Evolutionary conservation across 2,113 vertebrate genomes (phyloP).

Genomic region (Aspidoscelis tigris): DNA sequence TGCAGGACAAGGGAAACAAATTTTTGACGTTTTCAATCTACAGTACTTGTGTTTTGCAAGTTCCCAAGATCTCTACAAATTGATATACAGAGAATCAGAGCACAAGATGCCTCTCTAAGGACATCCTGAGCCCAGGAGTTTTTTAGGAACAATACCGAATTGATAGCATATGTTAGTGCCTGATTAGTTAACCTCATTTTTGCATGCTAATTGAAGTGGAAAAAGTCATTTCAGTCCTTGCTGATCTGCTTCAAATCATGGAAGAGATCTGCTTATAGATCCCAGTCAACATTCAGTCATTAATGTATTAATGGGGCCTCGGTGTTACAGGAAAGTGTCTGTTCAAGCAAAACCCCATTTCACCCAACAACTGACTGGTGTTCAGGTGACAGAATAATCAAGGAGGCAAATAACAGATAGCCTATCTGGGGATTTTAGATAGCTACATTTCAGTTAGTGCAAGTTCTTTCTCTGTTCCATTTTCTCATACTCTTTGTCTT

Average conservation of each 20-base stretch:
- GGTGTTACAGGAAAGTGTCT: neutral
- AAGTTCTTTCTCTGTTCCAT: neutral
- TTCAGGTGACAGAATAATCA: constrained; percentile 17
- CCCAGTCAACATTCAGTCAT: neutral
- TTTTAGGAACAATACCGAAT: neutral
- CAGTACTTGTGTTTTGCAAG: neutral
- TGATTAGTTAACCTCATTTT: neutral
- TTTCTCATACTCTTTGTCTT: constrained; percentile 25
- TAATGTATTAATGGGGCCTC: constrained; percentile 1
- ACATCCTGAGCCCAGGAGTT: neutral
- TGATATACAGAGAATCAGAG: too few species aligned
- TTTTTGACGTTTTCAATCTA: neutral
- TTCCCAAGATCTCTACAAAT: neutral
- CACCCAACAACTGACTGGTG: neutral
- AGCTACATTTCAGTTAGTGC: neutral
- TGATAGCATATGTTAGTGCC: neutral
- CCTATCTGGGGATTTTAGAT: constrained; percentile 18
- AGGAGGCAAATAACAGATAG: constrained; percentile 6
- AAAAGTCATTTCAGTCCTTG: neutral
- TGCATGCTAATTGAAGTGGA: neutral
- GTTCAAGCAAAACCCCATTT: neutral
- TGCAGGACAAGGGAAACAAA: too few species aligned
- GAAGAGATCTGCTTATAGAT: neutral
- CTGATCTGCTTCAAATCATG: neutral
- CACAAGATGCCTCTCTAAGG: neutral